Evolutionary conservation across 2,797 vertebrate species (phyloP).

Genomic region (Gastrophryne carolinensis): DNA sequence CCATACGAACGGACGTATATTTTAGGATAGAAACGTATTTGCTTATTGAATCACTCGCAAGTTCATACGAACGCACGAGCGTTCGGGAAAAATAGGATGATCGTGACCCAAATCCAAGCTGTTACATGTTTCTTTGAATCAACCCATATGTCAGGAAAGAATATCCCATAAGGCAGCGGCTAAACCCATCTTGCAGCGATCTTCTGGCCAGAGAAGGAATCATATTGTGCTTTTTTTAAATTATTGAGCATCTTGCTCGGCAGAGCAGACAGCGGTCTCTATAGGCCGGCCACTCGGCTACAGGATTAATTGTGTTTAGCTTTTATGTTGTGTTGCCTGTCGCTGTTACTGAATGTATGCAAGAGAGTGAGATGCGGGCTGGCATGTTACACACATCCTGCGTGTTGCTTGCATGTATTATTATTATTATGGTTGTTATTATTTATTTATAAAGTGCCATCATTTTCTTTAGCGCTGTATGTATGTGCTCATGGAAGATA

Average conservation of each 20-base stretch:
- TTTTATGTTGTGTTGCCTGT: constrained; percentile 19
- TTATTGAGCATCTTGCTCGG: constrained; percentile 39
- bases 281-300: neutral
- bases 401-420: constrained; percentile 20
- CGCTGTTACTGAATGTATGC: constrained; percentile 15
- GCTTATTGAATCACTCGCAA: no score
- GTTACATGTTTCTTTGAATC: no score
- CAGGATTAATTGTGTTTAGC: constrained; percentile 6
- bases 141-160: neutral
- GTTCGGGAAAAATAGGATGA: no score
- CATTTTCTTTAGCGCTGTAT: no score
- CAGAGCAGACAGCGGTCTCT: constrained; percentile 31
- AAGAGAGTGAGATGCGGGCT: constrained; percentile 8
- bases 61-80: no score
- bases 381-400: constrained; percentile 23
- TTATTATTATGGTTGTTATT: no score
- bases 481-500: neutral
- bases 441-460: no score
- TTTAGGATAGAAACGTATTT: no score
- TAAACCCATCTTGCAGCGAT: neutral
- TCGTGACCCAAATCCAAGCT: no score
- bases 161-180: neutral
- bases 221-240: constrained; percentile 31
- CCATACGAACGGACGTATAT: no score
- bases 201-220: constrained; percentile 1